Evolutionary conservation across 1,140 invertebrate species (phyloP).

Genomic region (Glomeris maerens): DNA sequence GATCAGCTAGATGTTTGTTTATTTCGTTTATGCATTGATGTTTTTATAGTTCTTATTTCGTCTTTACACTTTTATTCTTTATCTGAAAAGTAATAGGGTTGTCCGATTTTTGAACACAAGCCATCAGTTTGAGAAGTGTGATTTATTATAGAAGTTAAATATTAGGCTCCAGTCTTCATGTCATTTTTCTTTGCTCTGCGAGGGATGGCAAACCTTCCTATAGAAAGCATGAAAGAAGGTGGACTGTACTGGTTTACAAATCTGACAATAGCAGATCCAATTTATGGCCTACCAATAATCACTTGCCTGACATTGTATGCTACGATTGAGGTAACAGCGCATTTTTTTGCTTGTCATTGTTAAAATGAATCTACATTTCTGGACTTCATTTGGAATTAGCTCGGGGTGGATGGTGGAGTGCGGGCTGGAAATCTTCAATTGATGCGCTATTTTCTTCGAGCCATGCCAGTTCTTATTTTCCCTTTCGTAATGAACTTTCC

Average conservation of each 20-base stretch:
- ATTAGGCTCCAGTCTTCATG: slow-evolving; percentile 70
- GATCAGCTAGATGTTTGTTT: no score
- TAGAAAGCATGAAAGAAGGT: slow-evolving; percentile 74
- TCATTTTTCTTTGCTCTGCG: slow-evolving; percentile 76
- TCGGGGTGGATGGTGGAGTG: slow-evolving; percentile 62
- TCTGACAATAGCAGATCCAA: slow-evolving; percentile 78
- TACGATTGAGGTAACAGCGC: slow-evolving; percentile 53
- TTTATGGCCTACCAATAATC: slow-evolving; percentile 68
- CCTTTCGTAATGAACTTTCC: slow-evolving; percentile 78
- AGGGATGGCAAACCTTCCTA: slow-evolving; percentile 67
- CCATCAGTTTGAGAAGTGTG: no score
- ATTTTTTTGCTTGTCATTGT: slow-evolving; percentile 7
- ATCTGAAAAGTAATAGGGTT: no score
- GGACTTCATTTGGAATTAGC: slow-evolving; percentile 29
- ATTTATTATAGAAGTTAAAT: no score
- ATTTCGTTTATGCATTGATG: background rate
- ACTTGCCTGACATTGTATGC: slow-evolving; percentile 61
- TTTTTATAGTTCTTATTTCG: slow-evolving; percentile 7
- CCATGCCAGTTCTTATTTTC: slow-evolving; percentile 63
- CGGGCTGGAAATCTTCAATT: slow-evolving; percentile 44
- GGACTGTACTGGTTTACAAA: slow-evolving; percentile 87
- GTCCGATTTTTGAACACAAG: no score
- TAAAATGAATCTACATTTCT: slow-evolving; percentile 12
- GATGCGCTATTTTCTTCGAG: slow-evolving; percentile 57
- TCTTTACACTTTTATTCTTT: slow-evolving; percentile 25